phyloP scores from a whole-genome alignment of 2,888 invertebrate genomes.

The Lamellibrachia satsuma region DNA sequence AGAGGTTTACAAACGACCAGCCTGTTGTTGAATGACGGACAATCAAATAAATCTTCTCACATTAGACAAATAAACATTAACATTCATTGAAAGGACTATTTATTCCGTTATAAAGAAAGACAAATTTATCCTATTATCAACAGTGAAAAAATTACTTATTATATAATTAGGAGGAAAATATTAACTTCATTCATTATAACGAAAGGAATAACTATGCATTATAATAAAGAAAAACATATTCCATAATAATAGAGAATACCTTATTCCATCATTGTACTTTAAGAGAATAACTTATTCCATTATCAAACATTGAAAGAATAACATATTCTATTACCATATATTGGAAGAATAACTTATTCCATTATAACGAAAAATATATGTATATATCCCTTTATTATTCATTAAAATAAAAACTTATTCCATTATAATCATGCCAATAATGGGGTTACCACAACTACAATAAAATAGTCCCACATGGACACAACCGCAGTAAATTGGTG shows the following conservation, averaged over 20 bases:
- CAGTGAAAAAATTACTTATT: neutral
- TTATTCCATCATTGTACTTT: neutral
- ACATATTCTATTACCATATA: neutral
- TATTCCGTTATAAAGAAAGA: neutral
- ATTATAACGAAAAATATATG: neutral
- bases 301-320: neutral
- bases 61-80: neutral
- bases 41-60: neutral
- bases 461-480: no score
- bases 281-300: neutral
- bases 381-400: neutral
- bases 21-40: neutral
- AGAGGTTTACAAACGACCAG: neutral
- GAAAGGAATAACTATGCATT: neutral
- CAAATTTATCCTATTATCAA: neutral
- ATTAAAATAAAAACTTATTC: neutral
- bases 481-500: neutral
- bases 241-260: neutral
- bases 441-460: no score
- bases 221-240: neutral
- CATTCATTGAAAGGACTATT: neutral
- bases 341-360: neutral
- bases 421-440: neutral
- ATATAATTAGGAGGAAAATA: neutral
- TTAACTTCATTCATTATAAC: no score